A percentile compares a stretch with the other conserved stretches of the same genome.
These are phyloP conservation scores for Ormyrus nitidulus DNA, from an alignment of 2,888 invertebrate species.

Conservation along the genomic window DNA sequence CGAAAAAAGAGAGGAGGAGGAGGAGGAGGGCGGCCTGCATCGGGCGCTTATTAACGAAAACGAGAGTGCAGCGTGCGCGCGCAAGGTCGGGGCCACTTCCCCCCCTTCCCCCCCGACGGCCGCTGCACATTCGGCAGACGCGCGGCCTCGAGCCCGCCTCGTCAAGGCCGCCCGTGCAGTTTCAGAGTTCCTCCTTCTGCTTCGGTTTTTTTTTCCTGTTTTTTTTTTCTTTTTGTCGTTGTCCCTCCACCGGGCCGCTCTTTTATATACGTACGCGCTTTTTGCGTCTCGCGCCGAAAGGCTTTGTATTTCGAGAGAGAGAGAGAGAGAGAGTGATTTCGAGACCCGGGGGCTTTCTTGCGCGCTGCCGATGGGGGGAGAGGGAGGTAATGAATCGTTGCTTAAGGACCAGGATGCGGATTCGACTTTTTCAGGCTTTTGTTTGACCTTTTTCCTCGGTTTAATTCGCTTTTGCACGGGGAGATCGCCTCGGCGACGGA, in stretches of 20 bases:
- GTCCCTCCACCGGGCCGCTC: too few relatives aligned
- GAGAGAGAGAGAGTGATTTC: too few relatives aligned
- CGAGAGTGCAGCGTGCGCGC: conserved; percentile 46
- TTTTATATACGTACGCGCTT: too few relatives aligned
- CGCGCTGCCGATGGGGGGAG: too few relatives aligned
- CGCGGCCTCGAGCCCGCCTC: conserved; percentile 22
- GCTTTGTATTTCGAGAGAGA: too few relatives aligned
- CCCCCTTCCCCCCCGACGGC: conserved; percentile 13
- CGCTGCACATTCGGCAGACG: conserved; percentile 42
- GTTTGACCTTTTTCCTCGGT: neutral
- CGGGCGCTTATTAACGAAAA: conserved; percentile 51
- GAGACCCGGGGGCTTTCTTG: too few relatives aligned
- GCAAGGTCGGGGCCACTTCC: conserved; percentile 52
- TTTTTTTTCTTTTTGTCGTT: neutral
- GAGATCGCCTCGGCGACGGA: neutral
- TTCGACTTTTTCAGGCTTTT: neutral
- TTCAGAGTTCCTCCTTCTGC: too few relatives aligned
- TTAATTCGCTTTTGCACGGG: neutral
- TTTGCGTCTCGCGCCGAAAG: too few relatives aligned
- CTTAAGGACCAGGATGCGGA: too few relatives aligned
- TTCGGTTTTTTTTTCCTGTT: neutral
- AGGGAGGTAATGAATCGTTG: too few relatives aligned
- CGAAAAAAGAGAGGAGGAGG: conserved; percentile 39
- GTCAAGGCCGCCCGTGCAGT: conserved; percentile 36
- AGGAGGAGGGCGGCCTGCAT: neutral